Percentiles rank a stretch among this genome's conserved stretches.
Evolutionary conservation across 2,113 vertebrate species (phyloP).

Genomic region (Prietella phreatophila): DNA sequence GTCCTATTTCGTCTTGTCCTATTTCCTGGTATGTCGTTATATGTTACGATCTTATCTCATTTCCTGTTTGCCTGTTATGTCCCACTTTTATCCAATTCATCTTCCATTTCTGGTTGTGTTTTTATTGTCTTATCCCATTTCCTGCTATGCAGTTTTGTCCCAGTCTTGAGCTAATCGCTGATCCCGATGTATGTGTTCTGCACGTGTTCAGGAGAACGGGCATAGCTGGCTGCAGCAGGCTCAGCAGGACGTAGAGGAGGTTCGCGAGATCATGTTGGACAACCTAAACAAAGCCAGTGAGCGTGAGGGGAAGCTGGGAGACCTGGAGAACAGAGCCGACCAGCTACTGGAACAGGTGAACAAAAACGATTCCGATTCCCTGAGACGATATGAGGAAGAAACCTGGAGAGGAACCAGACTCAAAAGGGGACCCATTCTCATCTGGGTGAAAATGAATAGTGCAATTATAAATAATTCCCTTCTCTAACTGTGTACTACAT

Average conservation of each 20-base stretch:
- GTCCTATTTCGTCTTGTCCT: neutral
- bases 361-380: too few species aligned
- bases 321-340: slow-evolving; percentile 70
- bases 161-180: neutral
- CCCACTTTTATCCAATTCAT: neutral
- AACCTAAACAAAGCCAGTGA: slow-evolving; percentile 72
- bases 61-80: neutral
- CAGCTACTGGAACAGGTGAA: slow-evolving; percentile 62
- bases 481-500: too few species aligned
- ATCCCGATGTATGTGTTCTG: neutral
- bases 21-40: neutral
- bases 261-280: slow-evolving; percentile 73
- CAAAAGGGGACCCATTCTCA: too few species aligned
- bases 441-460: too few species aligned
- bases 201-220: slow-evolving; percentile 65
- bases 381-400: too few species aligned
- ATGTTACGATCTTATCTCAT: neutral
- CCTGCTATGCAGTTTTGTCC: too few species aligned
- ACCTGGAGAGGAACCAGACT: too few species aligned
- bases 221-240: slow-evolving; percentile 65
- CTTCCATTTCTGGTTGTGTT: neutral
- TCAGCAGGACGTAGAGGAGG: slow-evolving; percentile 69
- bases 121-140: neutral
- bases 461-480: too few species aligned
- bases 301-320: slow-evolving; percentile 64